A percentile compares a stretch with the other conserved stretches of the same genome.
These are phyloP conservation scores for Drosophila mayri DNA, from an alignment of 1,140 invertebrate species.

Conservation along the genomic window DNA sequence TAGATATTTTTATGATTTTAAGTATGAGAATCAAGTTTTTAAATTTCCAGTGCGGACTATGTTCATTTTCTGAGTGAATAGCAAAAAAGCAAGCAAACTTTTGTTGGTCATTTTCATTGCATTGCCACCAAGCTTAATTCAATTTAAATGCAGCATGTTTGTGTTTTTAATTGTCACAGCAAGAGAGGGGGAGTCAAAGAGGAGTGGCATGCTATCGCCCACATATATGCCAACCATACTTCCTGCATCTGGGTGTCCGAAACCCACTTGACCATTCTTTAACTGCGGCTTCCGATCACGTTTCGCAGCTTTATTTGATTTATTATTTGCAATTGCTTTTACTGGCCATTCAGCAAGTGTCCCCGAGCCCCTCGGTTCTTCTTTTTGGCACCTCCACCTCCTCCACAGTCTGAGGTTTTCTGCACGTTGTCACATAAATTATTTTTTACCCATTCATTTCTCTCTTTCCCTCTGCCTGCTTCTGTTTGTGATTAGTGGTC, in stretches of 20 bases:
- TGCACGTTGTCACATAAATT: slow-evolving; percentile 73
- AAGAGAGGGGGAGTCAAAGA: background rate
- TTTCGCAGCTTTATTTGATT: slow-evolving; percentile 73
- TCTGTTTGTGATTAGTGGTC: slow-evolving; percentile 61
- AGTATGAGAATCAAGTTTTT: background rate
- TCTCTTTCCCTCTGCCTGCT: background rate
- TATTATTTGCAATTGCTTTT: slow-evolving; percentile 60
- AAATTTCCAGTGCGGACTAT: background rate
- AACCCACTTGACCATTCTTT: slow-evolving; percentile 45
- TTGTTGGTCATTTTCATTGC: slow-evolving; percentile 3
- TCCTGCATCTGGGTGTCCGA: slow-evolving; percentile 24
- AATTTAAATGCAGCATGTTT: slow-evolving; percentile 42
- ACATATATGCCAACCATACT: slow-evolving; percentile 17
- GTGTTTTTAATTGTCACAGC: slow-evolving; percentile 34
- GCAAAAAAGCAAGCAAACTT: slow-evolving; percentile 7
- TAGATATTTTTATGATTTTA: slow-evolving; percentile 2
- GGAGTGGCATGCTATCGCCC: background rate
- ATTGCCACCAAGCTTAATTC: slow-evolving; percentile 33
- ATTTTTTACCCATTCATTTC: slow-evolving; percentile 32
- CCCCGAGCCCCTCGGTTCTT: background rate
- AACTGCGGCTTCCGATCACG: slow-evolving; percentile 66
- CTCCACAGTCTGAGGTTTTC: slow-evolving; percentile 34
- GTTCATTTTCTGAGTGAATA: background rate
- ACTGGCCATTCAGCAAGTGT: slow-evolving; percentile 6
- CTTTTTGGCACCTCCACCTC: slow-evolving; percentile 7